Evolutionary conservation across 53 echinoderm and acorn worm species (phyloP).

Genomic region (Zoroaster sp.): DNA sequence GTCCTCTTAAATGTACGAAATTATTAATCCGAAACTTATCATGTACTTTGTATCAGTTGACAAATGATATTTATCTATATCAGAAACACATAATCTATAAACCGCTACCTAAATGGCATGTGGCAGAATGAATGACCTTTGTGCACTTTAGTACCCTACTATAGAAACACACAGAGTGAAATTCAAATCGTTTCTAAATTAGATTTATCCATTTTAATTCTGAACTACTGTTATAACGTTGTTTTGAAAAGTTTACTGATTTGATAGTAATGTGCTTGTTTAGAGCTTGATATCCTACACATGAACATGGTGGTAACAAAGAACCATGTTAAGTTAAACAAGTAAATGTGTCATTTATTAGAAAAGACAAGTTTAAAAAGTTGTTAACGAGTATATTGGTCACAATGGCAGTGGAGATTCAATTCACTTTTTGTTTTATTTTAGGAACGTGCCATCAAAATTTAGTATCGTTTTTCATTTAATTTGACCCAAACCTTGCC

Average conservation of each 20-base stretch:
- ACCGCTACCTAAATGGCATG: neutral
- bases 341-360: neutral
- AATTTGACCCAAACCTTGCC: slow-evolving; percentile 1
- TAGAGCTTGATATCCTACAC: too few species aligned
- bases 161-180: too few species aligned
- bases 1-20: neutral
- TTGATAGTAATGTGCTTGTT: too few species aligned
- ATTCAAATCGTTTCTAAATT: too few species aligned
- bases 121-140: neutral
- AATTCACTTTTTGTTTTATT: neutral
- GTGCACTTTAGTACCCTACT: neutral
- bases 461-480: neutral
- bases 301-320: neutral
- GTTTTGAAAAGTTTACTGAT: too few species aligned
- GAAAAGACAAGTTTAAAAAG: neutral
- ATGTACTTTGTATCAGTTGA: neutral
- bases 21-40: neutral
- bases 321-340: neutral
- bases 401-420: neutral
- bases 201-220: too few species aligned
- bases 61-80: neutral
- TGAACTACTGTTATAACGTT: too few species aligned
- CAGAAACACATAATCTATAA: neutral
- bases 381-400: neutral
- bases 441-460: neutral